Evolutionary conservation across 2,888 invertebrate species (phyloP).

Genomic region (Mesorhabditis sp.): DNA sequence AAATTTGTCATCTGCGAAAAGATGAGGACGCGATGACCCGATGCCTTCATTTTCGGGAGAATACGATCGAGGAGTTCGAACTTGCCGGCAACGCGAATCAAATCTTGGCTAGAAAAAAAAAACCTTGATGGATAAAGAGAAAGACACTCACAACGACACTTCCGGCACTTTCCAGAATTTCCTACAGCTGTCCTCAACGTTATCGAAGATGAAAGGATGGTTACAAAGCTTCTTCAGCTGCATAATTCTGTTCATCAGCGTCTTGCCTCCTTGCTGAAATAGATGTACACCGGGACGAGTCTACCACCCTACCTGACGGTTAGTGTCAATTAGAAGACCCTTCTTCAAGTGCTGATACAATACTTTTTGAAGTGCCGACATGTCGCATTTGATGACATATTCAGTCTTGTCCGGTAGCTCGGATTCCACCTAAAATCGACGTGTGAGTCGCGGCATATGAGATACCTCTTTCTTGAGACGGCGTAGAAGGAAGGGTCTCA

Average conservation of each 20-base stretch:
- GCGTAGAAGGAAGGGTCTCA: slow-evolving; percentile 86
- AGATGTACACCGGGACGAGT: neutral
- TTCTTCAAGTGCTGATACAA: slow-evolving; percentile 85
- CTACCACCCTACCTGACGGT: slow-evolving; percentile 15
- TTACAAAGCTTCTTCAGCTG: slow-evolving; percentile 96
- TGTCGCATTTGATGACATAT: slow-evolving; percentile 71
- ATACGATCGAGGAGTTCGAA: slow-evolving; percentile 95
- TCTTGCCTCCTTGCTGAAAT: slow-evolving; percentile 15
- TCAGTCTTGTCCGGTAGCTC: slow-evolving; percentile 89
- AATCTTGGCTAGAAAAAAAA: slow-evolving; percentile 71
- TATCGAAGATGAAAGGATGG: slow-evolving; percentile 99
- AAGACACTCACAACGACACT: slow-evolving; percentile 44
- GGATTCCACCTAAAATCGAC: slow-evolving; percentile 73
- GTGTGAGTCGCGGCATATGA: too few relatives aligned
- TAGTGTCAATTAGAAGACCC: slow-evolving; percentile 45
- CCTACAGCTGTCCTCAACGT: slow-evolving; percentile 73
- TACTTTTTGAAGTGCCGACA: slow-evolving; percentile 90
- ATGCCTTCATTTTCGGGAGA: slow-evolving; percentile 84
- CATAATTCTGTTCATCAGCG: slow-evolving; percentile 98
- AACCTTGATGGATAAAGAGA: neutral
- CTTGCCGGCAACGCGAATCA: slow-evolving; percentile 90
- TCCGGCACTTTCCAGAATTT: slow-evolving; percentile 32
- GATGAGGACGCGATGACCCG: slow-evolving; percentile 85
- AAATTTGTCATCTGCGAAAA: slow-evolving; percentile 99
- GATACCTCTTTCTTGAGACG: slow-evolving; percentile 84